Percentiles rank a stretch among this genome's conserved stretches.
Evolutionary conservation across 2,113 vertebrate species (phyloP).

Genomic region (Hypomesus transpacificus): DNA sequence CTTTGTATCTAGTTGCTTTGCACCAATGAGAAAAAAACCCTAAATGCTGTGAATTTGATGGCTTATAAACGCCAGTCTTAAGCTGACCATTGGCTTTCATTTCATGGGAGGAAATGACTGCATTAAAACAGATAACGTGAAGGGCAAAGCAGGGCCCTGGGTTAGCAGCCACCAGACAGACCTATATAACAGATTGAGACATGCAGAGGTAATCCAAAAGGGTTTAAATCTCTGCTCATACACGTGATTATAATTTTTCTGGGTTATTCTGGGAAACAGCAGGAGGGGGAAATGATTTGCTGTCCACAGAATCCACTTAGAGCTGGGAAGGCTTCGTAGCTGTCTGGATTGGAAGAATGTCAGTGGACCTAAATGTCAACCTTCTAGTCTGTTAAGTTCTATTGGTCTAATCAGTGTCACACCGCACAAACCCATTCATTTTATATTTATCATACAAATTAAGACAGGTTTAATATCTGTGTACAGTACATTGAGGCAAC

Average conservation of each 20-base stretch:
- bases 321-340: constrained; percentile 27
- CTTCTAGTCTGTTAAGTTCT: constrained; percentile 11
- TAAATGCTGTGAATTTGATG: constrained; percentile 20
- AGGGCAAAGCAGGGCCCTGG: constrained; percentile 35
- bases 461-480: neutral
- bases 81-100: constrained; percentile 51
- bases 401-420: neutral
- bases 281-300: constrained; percentile 32
- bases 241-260: constrained; percentile 65
- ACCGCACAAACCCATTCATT: neutral
- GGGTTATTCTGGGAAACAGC: constrained; percentile 56
- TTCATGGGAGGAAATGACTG: constrained; percentile 52
- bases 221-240: constrained; percentile 68
- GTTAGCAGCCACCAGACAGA: constrained; percentile 58
- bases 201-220: constrained; percentile 71
- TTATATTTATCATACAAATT: neutral
- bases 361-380: constrained; percentile 15
- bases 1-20: neutral
- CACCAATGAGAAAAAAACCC: constrained; percentile 15
- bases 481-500: neutral
- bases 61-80: constrained; percentile 49
- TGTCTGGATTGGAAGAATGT: constrained; percentile 24
- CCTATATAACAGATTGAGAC: constrained; percentile 71
- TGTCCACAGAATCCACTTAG: constrained; percentile 38
- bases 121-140: constrained; percentile 61